Conservation (phyloP, 2,113 vertebrate genomes). For the Chlorodrepanis virens region DNA sequence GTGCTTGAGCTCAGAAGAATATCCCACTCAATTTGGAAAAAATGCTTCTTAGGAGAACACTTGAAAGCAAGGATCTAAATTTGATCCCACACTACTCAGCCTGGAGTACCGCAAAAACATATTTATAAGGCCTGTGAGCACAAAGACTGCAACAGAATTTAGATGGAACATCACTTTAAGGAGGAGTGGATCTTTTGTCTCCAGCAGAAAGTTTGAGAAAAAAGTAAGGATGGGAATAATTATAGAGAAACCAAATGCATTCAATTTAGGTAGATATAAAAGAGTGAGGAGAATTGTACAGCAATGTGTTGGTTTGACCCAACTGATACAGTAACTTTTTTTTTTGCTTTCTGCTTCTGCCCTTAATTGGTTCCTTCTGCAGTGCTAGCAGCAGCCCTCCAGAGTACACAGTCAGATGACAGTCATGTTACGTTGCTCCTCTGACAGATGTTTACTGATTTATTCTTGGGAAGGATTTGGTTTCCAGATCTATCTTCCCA, state of each 20-base stretch:
- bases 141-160: not conserved
- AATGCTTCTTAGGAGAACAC: not conserved
- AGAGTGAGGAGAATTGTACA: not conserved
- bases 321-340: not conserved
- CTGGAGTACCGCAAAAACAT: not conserved
- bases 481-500: not conserved
- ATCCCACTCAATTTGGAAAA: not conserved
- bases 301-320: not conserved
- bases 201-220: not conserved
- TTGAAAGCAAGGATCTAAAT: not conserved
- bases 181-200: not conserved
- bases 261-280: not conserved
- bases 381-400: not conserved
- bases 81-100: not conserved
- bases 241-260: not conserved
- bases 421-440: not conserved
- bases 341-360: not conserved
- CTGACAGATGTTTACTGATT: not conserved
- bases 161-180: not conserved
- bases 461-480: not conserved
- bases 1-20: not conserved
- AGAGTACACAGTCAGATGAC: not conserved
- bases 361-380: not conserved
- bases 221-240: not conserved
- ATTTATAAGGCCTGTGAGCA: not conserved